A percentile compares a stretch with the other conserved stretches of the same genome.
phyloP scores from a whole-genome alignment of 2,888 invertebrate genomes.

The Campaea margaritaria region DNA sequence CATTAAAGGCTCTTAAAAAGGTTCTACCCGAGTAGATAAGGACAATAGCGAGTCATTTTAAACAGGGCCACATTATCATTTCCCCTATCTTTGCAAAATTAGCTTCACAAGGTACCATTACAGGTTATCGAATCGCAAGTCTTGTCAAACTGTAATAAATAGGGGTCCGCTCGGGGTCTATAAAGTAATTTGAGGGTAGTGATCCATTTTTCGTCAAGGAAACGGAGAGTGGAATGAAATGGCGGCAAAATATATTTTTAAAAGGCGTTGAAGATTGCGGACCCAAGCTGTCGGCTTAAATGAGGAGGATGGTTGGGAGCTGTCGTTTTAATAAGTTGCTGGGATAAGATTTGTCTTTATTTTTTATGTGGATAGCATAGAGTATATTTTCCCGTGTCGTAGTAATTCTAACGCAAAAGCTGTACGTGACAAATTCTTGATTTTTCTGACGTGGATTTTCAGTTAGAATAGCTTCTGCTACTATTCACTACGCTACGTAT shows the following conservation, averaged over 20 bases:
- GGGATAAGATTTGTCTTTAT: background rate
- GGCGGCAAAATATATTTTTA: slow-evolving; percentile 18
- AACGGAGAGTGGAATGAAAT: slow-evolving; percentile 26
- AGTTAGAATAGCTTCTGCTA: background rate
- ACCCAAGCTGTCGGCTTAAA: slow-evolving; percentile 1
- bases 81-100: slow-evolving; percentile 28
- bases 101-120: slow-evolving; percentile 22
- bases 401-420: background rate
- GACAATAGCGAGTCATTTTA: slow-evolving; percentile 17
- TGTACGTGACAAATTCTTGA: background rate
- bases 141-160: slow-evolving; percentile 36
- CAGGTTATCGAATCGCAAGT: slow-evolving; percentile 32
- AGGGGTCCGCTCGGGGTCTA: slow-evolving; percentile 26
- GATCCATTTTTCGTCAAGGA: slow-evolving; percentile 31
- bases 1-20: slow-evolving; percentile 9
- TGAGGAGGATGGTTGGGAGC: slow-evolving; percentile 2
- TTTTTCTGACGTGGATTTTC: background rate
- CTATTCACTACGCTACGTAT: background rate
- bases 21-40: slow-evolving; percentile 9
- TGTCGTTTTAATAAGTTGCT: background rate
- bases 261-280: slow-evolving; percentile 13
- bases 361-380: background rate
- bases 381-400: background rate
- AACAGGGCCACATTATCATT: slow-evolving; percentile 27
- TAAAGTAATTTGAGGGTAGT: slow-evolving; percentile 32